Evolutionary conservation across 2,888 invertebrate species (phyloP).

Genomic region (Biston betularia): DNA sequence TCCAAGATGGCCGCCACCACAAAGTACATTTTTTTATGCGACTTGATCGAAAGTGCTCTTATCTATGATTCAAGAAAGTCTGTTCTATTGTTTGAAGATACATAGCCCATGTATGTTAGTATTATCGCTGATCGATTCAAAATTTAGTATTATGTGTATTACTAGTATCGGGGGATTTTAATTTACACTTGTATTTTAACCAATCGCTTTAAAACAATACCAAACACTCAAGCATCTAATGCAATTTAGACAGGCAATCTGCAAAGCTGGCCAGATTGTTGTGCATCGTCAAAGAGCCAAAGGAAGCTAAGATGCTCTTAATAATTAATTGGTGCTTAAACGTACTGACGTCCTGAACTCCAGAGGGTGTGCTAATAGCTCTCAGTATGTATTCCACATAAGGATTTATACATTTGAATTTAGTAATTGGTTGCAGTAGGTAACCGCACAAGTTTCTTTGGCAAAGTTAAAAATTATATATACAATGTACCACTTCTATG

Average conservation of each 20-base stretch:
- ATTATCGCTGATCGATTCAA: too few species aligned
- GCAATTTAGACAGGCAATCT: conserved; percentile 83
- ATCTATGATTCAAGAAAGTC: too few species aligned
- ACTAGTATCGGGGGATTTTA: too few species aligned
- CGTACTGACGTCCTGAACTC: conserved; percentile 81
- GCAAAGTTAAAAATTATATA: too few species aligned
- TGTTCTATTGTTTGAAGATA: too few species aligned
- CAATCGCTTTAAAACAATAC: conserved; percentile 22
- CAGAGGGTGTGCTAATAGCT: conserved; percentile 74
- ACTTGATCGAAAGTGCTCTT: too few species aligned
- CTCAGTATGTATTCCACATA: conserved; percentile 57
- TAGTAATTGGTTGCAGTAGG: conserved; percentile 35
- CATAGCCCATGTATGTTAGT: too few species aligned
- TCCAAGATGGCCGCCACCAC: too few species aligned
- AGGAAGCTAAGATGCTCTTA: conserved; percentile 76
- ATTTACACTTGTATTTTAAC: background rate
- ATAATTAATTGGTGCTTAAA: conserved; percentile 85
- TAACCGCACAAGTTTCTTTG: background rate
- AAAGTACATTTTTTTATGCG: too few species aligned
- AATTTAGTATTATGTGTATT: too few species aligned
- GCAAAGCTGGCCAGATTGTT: conserved; percentile 81
- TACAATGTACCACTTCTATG: too few species aligned
- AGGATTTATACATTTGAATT: conserved; percentile 30
- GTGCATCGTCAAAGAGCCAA: conserved; percentile 83
- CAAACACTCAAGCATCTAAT: conserved; percentile 67